Base-by-base conservation (phyloP, 2,888 invertebrate species). In the Dryococelus australis region DNA sequence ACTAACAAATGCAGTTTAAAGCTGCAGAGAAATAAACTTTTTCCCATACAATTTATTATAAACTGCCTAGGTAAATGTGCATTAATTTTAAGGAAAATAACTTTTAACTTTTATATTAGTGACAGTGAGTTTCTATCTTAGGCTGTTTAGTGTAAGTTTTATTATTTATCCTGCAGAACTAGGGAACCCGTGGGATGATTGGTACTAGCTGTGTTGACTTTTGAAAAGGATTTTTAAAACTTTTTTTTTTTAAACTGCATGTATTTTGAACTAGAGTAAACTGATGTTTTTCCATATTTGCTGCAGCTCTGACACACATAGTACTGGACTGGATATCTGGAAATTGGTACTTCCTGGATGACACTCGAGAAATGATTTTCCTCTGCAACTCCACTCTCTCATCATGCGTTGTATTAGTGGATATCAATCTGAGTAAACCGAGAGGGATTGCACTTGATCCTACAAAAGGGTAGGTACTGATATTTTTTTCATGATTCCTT, bases 291-390 rank as follows among this genome's bases (percentile, higher is more conserved):
- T 35, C 35, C 16, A 9, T 65, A n/a, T 65, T 65, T 83, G 35
- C 4, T 27, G 28, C 92, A 96, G 96, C 95, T 89, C 95, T 97
- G 89, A 95, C 95, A 89, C 96, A 96, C 91, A 93, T 98, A 90
- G 95, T 96, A 10, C 92, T 96, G 89, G 98, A 98, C 93, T 98
- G 98, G 98, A 93, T 97, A 87, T 95, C 96, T 26, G 95, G 95
- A 90, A 97, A 97, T 93, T 97, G 97, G 97, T 98, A 97, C 93
- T 94, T 97, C 91, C 93, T 96, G 90, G 97, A 96, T 92, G 94
- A 94, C 90, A 93, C 93, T 87, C 94, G 95, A 89, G 95, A 95
- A 91, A 94, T 95, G 92, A 94, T 97, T 90, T 96, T 96, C 92
- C 93, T 96, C 90, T 97, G 97, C 92, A 94, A 94, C 88, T 92